Evolutionary conservation across 2,888 invertebrate species (phyloP), one percentile per base, ranked within the genome.

Genomic region (Agrenia bidenticulata): DNA sequence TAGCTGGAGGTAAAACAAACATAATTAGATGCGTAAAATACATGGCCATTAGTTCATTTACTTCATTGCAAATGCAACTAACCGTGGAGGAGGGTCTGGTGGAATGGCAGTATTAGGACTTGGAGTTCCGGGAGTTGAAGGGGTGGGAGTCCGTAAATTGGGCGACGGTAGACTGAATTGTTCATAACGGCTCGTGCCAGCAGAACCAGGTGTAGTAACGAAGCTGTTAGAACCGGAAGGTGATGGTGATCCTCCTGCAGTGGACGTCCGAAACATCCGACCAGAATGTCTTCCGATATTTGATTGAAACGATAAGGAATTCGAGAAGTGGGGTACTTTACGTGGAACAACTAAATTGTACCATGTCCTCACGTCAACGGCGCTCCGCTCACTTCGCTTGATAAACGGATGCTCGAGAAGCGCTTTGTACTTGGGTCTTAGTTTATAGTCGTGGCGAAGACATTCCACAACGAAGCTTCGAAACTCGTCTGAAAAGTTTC

Each of bases 341-440:
- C 69, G 57, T 13, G 73, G 60, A 21, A 76, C 65, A 32, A 73
- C 86, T 82, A 90, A 94, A 39, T 57, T 57, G 19, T 57, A 57
- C 96, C 96, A 97, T 63, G 87, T 85, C 54, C 89, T 89, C 41
- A 94, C 91, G 72, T 86, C 84, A 2, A 83, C 81, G 19, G 79
- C 70, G 74, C 84, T 84, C 7, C 81, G 81, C 75, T 90, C 89
- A 67, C 92, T 91, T 76, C 87, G 86, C 80, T 87, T 88, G 61
- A 96, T 90, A 81, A 96, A 95, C 21, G 89, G 85, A 79, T 94
- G 92, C 74, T 91, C 89, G 79, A 96, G 84, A 15, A 97, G 85
- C 80, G 91, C 89, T 73, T 87, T 89, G 84, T 97, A 97, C 82
- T 97, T 97, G 69, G 97, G 97, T 77, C 97, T 87, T 78, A 90